phyloP scores from a whole-genome alignment of 2,113 vertebrate genomes.

The Azemiops feae region DNA sequence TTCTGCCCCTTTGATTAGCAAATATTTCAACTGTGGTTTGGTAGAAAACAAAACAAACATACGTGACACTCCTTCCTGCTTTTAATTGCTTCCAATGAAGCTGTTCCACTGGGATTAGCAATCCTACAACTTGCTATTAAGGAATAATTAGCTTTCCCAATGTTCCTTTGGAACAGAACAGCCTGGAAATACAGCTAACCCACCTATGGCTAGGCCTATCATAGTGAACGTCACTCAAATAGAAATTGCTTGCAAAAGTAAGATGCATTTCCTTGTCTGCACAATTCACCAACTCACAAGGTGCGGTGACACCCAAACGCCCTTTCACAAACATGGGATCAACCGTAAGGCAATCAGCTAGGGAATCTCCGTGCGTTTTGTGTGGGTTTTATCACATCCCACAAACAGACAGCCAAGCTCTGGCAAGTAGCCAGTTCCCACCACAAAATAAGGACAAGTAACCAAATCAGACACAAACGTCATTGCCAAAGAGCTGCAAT shows the following conservation, averaged over 20 bases:
- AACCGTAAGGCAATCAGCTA: not conserved
- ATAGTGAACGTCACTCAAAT: not conserved
- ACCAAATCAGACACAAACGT: not conserved
- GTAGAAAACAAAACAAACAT: not conserved
- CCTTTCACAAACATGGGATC: not conserved
- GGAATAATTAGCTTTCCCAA: not conserved
- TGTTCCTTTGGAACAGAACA: not conserved
- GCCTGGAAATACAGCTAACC: not conserved
- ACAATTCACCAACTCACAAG: not conserved
- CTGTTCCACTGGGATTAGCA: not conserved
- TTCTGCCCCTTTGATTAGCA: not conserved
- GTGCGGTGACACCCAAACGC: not conserved
- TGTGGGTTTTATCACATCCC: not conserved
- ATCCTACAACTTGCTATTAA: not conserved
- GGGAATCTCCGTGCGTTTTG: not conserved
- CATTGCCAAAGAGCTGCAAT: not conserved
- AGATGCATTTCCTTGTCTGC: not conserved
- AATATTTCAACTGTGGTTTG: not conserved
- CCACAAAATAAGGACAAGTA: not conserved
- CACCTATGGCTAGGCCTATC: not conserved
- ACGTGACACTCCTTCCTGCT: not conserved
- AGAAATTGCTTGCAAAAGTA: too few relatives aligned
- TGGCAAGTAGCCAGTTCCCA: not conserved
- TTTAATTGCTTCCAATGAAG: not conserved
- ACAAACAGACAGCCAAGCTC: not conserved